Percentiles rank a stretch among this genome's conserved stretches.
phyloP scores from a whole-genome alignment of 2,797 vertebrate genomes.

The Esox masquinongy region DNA sequence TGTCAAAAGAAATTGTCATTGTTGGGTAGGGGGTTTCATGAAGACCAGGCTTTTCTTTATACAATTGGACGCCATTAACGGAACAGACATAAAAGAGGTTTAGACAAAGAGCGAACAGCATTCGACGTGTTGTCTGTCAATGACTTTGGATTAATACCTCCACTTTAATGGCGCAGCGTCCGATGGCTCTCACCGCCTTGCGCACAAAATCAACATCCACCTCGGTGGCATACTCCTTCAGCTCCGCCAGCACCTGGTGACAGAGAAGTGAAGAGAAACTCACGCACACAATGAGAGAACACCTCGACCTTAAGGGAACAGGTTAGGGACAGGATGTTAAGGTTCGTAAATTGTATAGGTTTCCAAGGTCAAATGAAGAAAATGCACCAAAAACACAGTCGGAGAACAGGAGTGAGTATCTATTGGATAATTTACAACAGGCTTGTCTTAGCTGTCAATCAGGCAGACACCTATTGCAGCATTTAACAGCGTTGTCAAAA shows the following conservation, averaged over 20 bases:
- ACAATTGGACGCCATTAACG: neutral
- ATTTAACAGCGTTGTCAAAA: neutral
- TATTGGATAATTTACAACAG: neutral
- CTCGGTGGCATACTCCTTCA: conserved; percentile 97
- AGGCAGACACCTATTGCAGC: neutral
- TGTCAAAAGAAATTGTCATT: no score
- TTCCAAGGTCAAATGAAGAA: neutral
- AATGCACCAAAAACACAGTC: neutral
- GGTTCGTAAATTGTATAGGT: neutral
- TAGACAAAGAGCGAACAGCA: neutral
- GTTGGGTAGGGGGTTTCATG: no score
- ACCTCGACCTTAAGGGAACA: neutral
- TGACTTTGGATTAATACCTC: conserved; percentile 77
- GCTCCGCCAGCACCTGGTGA: conserved; percentile 91
- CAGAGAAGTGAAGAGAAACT: neutral
- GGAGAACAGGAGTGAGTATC: neutral
- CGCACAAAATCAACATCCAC: conserved; percentile 98
- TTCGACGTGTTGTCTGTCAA: neutral
- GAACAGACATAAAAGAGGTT: neutral
- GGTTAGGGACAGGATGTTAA: neutral
- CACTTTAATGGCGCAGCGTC: conserved; percentile 98
- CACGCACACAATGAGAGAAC: neutral
- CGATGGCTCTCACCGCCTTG: conserved; percentile 94
- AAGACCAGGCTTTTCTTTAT: neutral
- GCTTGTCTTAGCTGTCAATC: conserved; percentile 15